Base-by-base conservation (phyloP, 1,140 invertebrate species). In the Caerostris darwini region DNA sequence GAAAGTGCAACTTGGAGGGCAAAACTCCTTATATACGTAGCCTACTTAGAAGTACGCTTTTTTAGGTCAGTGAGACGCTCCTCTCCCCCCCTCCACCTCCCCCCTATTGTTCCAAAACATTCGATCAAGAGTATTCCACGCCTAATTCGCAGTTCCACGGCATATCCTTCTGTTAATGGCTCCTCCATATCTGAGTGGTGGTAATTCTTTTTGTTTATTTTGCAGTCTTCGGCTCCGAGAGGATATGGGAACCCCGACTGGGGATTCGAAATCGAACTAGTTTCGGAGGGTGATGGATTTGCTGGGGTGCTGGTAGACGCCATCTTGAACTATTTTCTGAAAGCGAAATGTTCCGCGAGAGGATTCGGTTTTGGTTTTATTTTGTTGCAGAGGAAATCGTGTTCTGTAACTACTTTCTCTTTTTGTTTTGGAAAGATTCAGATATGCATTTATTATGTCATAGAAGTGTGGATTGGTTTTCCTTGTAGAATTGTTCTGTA, bases 21-120 rank as follows among this genome's bases (percentile, higher is more conserved):
- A 93, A 93, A 83, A 19, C 81, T n/a, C 83, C 56, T 93, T 93
- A 87, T 93, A 93, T 87, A 87, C 64, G 54, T 87, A 93, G 83
- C 92, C 92, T 93, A 93, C 82, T 93, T 93, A 58, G 54, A 54
- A 19, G 34, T 17, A 2, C n/a, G 5, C 3, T 4, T 87, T 87
- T 93, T 34, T 93, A 56, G 92, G 92, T 93, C 92, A 93, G n/a
- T 7, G 58, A 54, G 58, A 83, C 69, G 4, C 10, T 6, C 59
- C 57, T 61, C 17, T 34, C 56, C 83, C 61, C 59, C 14, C 58
- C n/a, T 34, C 50, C 34, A 58, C 12, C 50, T 67, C 61, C 64
- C 53, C 58, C 56, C 89, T n/a, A 81, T 90, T 77, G 89, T 81
- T 90, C 71, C 10, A 81, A 17, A 54, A 64, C 12, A 10, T 77